Conservation (phyloP, 2,888 invertebrate genomes). For the Portevinia maculata region DNA sequence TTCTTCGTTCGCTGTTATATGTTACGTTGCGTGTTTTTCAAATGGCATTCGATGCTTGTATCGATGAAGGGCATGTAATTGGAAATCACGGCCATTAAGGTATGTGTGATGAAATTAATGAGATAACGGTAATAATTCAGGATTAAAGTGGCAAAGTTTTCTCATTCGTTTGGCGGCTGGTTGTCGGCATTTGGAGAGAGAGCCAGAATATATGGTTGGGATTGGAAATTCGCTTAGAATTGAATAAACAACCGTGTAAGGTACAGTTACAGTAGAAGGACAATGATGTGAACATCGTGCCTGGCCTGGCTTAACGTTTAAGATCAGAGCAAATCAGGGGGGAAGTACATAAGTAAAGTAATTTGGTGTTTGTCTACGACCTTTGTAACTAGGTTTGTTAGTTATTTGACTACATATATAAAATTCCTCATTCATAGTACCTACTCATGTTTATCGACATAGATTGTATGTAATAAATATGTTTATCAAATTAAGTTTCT, state of each 20-base stretch:
- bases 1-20: conserved; percentile 4
- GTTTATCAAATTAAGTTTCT: too few relatives aligned
- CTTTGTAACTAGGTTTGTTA: too few relatives aligned
- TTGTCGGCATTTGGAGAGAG: conserved; percentile 25
- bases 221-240: conserved; percentile 32
- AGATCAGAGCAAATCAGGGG: too few relatives aligned
- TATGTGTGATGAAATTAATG: conserved; percentile 62
- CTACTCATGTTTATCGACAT: too few relatives aligned
- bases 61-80: conserved; percentile 49
- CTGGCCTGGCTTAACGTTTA: too few relatives aligned
- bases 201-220: background rate
- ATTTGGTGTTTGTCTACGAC: too few relatives aligned
- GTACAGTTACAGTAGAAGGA: too few relatives aligned
- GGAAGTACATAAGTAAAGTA: too few relatives aligned
- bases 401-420: too few relatives aligned
- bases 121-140: conserved; percentile 56
- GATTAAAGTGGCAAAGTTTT: conserved; percentile 64
- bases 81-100: conserved; percentile 48
- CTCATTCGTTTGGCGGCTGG: conserved; percentile 14
- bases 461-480: too few relatives aligned
- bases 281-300: too few relatives aligned
- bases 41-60: conserved; percentile 37
- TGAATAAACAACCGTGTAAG: conserved; percentile 37
- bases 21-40: background rate
- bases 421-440: too few relatives aligned